Percentiles rank a stretch among this genome's conserved stretches.
These are phyloP conservation scores for Nycticryphes semicollaris DNA, from an alignment of 2,113 vertebrate species.

Conservation along the genomic window DNA sequence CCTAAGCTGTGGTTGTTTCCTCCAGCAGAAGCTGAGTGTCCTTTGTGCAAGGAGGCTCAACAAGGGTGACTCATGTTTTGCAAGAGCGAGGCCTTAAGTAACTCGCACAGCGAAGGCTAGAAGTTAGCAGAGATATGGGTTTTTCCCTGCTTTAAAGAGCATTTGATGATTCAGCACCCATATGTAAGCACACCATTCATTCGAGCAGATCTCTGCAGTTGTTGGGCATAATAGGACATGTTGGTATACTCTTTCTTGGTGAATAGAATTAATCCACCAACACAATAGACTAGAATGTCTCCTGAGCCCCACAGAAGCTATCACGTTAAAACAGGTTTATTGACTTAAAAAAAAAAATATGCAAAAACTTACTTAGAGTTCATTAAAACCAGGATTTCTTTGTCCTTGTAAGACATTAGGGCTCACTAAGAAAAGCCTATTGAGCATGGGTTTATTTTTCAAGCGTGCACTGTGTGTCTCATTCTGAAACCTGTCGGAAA, in stretches of 20 bases:
- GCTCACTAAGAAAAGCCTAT: conserved; percentile 20
- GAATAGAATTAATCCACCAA: conserved; percentile 5
- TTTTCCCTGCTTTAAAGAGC: neutral
- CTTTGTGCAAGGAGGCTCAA: neutral
- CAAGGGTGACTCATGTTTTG: neutral
- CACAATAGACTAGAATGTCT: conserved; percentile 46
- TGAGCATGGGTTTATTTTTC: conserved; percentile 44
- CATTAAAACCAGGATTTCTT: conserved; percentile 36
- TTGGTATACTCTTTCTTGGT: conserved; percentile 29
- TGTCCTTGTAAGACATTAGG: neutral
- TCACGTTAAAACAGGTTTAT: conserved; percentile 66
- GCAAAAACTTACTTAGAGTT: conserved; percentile 27
- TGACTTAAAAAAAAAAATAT: neutral
- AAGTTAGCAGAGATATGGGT: neutral
- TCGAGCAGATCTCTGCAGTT: conserved; percentile 26
- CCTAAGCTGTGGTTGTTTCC: neutral
- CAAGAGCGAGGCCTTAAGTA: neutral
- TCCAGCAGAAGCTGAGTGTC: neutral
- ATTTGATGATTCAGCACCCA: conserved; percentile 41
- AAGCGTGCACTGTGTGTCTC: neutral
- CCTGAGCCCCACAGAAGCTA: conserved; percentile 37
- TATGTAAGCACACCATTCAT: neutral
- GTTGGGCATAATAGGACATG: conserved; percentile 54
- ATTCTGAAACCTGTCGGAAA: conserved; percentile 22
- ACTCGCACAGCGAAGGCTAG: neutral